phyloP scores from a whole-genome alignment of 2,797 vertebrate species.

The Morus bassanus region DNA sequence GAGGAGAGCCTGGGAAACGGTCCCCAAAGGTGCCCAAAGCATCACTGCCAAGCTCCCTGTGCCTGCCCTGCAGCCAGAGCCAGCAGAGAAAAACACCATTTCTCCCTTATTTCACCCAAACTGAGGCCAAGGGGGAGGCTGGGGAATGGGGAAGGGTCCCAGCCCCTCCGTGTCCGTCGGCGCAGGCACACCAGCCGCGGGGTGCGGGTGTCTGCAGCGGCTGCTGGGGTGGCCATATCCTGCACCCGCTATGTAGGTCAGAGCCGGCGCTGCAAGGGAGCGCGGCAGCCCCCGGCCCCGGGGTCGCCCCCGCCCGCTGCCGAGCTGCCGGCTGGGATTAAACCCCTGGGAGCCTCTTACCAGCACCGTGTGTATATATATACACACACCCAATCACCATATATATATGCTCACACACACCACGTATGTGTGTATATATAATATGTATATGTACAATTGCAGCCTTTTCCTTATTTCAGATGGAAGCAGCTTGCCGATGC shows the following conservation, averaged over 20 bases:
- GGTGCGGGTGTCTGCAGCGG: background rate
- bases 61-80: background rate
- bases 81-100: background rate
- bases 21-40: background rate
- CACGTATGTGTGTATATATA: fast-evolving
- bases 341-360: background rate
- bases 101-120: background rate
- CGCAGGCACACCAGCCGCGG: fast-evolving
- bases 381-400: fast-evolving
- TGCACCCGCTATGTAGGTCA: background rate
- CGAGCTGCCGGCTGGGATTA: background rate
- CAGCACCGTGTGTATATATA: background rate
- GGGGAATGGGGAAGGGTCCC: background rate
- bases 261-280: background rate
- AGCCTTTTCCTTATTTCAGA: background rate
- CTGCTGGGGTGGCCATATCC: background rate
- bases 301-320: background rate
- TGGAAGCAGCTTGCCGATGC: background rate
- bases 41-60: background rate
- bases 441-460: background rate
- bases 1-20: background rate
- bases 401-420: fast-evolving
- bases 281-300: background rate
- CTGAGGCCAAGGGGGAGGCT: background rate
- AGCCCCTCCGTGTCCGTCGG: fast-evolving